Evolutionary conservation across 2,797 vertebrate species (phyloP).

Genomic region (Lacerta bilineata): DNA sequence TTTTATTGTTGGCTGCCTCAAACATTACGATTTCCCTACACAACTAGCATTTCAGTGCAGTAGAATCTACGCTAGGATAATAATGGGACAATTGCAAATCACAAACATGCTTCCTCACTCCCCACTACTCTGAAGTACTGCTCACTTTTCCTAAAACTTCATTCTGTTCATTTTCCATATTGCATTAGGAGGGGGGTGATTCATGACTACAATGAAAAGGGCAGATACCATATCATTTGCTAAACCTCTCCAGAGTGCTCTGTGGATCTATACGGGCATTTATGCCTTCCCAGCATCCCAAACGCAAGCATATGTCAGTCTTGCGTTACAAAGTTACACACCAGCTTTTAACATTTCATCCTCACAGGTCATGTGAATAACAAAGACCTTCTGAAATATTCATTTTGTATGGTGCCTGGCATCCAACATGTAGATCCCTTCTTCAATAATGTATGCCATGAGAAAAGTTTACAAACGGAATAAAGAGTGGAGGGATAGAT

Average conservation of each 20-base stretch:
- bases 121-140: too few species aligned
- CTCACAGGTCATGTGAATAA: conserved; percentile 22
- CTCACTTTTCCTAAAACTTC: neutral
- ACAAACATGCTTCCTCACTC: too few species aligned
- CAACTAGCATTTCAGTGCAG: neutral
- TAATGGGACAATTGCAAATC: neutral
- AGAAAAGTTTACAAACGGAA: conserved; percentile 33
- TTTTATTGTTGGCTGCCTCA: neutral
- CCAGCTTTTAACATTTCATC: conserved; percentile 24
- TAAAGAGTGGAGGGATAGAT: neutral
- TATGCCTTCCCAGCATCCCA: conserved; percentile 23
- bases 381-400: conserved; percentile 53
- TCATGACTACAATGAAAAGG: neutral
- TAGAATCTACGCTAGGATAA: neutral
- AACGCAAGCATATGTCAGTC: neutral
- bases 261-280: neutral
- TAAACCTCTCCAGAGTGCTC: neutral
- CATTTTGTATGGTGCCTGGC: neutral
- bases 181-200: neutral
- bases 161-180: neutral
- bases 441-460: neutral
- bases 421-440: conserved; percentile 20
- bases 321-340: neutral
- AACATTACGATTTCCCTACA: neutral
- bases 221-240: neutral